Base-by-base conservation (phyloP, 2,113 vertebrate species). In the Aegypius monachus region DNA sequence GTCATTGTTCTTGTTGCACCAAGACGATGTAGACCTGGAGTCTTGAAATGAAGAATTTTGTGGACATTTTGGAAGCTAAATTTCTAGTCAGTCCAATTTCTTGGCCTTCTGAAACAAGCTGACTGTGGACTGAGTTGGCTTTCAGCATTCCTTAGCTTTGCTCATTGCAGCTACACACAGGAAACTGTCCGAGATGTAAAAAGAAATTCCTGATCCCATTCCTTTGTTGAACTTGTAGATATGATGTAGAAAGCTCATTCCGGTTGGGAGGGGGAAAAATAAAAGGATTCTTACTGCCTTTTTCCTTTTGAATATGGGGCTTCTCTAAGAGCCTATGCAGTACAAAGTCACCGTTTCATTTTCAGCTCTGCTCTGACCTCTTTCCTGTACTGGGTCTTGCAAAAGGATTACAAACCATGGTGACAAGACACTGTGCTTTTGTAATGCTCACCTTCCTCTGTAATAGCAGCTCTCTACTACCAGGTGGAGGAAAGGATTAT, bases 321-420 rank as follows among this genome's bases (percentile, higher is more conserved):
- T 93, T 91, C 38, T 89, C 45, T 71, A n/a, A 77, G 27, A 73
- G 26, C 31, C 42, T 77, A 6, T 88, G 32, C 9, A 40, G 34
- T 86, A 66, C 40, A 91, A 86, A 78, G 77, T 63, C 20, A 56
- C 8, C 43, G 40, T 71, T 91, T 94, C 47, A 78, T 95, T 95
- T 95, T 84, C 65, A 89, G 40, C 26, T 58, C 36, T 94, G 38
- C 32, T 79, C 27, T 96, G 83, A 93, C 84, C 89, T 87, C 77
- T 89, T 83, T 83, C 59, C 36, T 72, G 20, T 38, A 36, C 52
- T 29, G 20, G 27, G 26, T 58, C 55, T 93, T 92, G 55, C 53
- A 83, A 86, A 90, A 86, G 34, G 36, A 79, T 86, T 90, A 61
- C 79, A 86, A 65, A 68, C 40, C 9, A 32, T 0, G 0, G 52